These are phyloP conservation scores for Leguminivora glycinivorella DNA, from an alignment of 1,140 invertebrate species.

Conservation along the genomic window DNA sequence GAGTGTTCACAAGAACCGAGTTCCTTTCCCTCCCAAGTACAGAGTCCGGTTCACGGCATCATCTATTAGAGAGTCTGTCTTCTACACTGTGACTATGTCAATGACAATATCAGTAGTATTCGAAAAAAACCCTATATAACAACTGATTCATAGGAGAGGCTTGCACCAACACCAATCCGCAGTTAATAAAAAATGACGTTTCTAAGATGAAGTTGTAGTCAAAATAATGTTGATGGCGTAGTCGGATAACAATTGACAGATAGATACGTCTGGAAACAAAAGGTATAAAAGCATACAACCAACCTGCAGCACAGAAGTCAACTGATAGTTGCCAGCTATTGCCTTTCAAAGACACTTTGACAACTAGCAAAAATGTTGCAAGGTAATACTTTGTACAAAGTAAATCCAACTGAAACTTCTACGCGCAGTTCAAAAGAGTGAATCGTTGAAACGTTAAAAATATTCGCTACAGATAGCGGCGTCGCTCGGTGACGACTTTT, in stretches of 20 bases:
- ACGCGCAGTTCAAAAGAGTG: constrained; percentile 6
- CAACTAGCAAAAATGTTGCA: constrained; percentile 16
- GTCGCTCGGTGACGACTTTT: constrained; percentile 48
- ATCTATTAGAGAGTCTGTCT: no score
- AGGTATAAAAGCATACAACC: not conserved
- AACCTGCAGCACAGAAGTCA: constrained; percentile 2
- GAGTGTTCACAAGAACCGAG: no score
- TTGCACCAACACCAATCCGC: no score
- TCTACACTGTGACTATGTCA: no score
- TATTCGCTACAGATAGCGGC: constrained; percentile 35
- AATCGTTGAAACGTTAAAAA: constrained; percentile 27
- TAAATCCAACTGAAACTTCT: constrained; percentile 8
- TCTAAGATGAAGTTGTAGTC: no score
- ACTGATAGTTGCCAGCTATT: constrained; percentile 11
- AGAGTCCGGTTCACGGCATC: no score
- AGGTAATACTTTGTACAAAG: constrained; percentile 15
- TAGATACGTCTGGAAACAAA: not conserved
- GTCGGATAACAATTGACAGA: not conserved
- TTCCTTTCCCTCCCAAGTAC: no score
- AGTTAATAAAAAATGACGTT: no score
- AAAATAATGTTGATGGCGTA: not conserved
- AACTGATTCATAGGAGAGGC: no score
- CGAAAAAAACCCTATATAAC: no score
- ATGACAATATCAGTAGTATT: no score
- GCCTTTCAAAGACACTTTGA: constrained; percentile 14